Evolutionary conservation across 2,888 invertebrate species (phyloP), one percentile per base, ranked within the genome.

Genomic region (Orthosia incerta): DNA sequence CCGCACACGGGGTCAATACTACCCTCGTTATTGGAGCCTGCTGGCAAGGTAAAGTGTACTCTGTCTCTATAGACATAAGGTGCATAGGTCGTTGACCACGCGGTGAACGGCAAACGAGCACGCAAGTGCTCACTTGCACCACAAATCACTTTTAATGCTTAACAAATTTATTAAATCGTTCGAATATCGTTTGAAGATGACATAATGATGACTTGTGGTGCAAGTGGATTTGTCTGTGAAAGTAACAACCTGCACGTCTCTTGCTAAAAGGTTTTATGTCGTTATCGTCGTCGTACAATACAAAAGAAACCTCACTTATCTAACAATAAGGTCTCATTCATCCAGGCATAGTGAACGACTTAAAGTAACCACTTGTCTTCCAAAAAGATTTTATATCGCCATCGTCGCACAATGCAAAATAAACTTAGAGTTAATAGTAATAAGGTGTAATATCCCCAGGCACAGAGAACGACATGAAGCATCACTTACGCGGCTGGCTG

Each of bases 1-100:
- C 99, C 13, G 99, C 99, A 0, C 98, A 98, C 87, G 99, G 98
- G 1, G 97, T 99, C 84, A 99, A 99, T 93, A 99, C 99, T 13
- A 99, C 99, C 11, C 96, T 99, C 57, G 98, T 98, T 0, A 98
- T 99, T 0, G 99, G 99, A 2, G 99, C 99, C 45, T 99, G 99
- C 96, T 99, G 99, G 98, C 99, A 99, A 95, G 98, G 98, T 97
- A 91, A 89, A n/a, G n/a, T n/a, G n/a, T n/a, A n/a, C n/a, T n/a
- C n/a, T n/a, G n/a, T n/a, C n/a, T n/a, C n/a, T n/a, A n/a, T n/a
- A n/a, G n/a, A n/a, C n/a, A n/a, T n/a, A n/a, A n/a, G n/a, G n/a
- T n/a, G n/a, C n/a, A n/a, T n/a, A n/a, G n/a, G n/a, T n/a, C n/a
- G n/a, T n/a, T n/a, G n/a, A n/a, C n/a, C n/a, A n/a, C n/a, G n/a